Conservation (phyloP, 2,888 invertebrate genomes). For the Parasteatoda lunata region DNA sequence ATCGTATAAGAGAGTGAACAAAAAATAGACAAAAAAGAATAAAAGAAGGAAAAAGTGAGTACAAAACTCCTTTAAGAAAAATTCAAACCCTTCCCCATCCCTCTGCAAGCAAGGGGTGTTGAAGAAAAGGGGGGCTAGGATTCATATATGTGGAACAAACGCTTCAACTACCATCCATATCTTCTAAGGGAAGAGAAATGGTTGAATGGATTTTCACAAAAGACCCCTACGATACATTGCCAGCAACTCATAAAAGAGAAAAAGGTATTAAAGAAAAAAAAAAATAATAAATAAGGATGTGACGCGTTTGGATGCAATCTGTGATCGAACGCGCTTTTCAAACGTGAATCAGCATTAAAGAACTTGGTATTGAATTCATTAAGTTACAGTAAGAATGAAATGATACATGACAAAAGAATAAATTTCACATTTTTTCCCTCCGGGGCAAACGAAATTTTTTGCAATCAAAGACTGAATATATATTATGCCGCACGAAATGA, state of each 20-base stretch:
- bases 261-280: constrained; percentile 43
- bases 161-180: constrained; percentile 4
- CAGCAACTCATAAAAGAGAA: constrained; percentile 8
- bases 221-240: constrained; percentile 33
- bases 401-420: not conserved
- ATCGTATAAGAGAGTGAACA: constrained; percentile 9
- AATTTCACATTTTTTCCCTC: too few species aligned
- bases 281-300: not conserved
- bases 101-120: not conserved
- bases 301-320: not conserved
- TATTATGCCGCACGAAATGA: too few species aligned
- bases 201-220: constrained; percentile 29
- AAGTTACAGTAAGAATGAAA: not conserved
- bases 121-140: not conserved
- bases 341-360: constrained; percentile 5
- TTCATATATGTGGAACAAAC: constrained; percentile 13
- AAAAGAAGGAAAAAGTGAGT: constrained; percentile 4
- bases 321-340: not conserved
- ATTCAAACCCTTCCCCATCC: not conserved
- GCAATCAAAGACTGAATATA: too few species aligned
- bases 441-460: too few species aligned
- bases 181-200: not conserved
- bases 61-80: constrained; percentile 3
- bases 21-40: constrained; percentile 7
- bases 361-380: not conserved